Conservation (phyloP, 2,888 invertebrate species). For the Coenonympha glycerion region DNA sequence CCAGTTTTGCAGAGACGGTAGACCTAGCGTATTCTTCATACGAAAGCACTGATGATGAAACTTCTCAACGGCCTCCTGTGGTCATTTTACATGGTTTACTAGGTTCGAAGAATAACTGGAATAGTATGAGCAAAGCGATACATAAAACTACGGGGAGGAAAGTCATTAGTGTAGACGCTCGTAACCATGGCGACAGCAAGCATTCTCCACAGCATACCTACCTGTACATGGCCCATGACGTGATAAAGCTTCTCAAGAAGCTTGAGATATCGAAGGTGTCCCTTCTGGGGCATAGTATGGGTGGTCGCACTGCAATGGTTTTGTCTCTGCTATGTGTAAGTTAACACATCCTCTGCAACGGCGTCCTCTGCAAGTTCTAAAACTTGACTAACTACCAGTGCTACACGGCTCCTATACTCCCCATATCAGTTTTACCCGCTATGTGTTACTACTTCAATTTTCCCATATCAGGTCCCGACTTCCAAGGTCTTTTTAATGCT, state of each 20-base stretch:
- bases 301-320: conserved; percentile 93
- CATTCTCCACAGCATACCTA: conserved; percentile 86
- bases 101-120: conserved; percentile 96
- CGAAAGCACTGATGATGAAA: conserved; percentile 65
- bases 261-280: conserved; percentile 79
- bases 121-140: conserved; percentile 86
- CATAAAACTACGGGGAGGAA: conserved; percentile 80
- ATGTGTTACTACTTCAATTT: no score
- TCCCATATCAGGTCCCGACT: no score
- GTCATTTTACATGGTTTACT: conserved; percentile 93
- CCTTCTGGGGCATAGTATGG: conserved; percentile 95
- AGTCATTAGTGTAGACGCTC: conserved; percentile 90
- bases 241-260: conserved; percentile 78
- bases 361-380: no score
- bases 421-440: no score
- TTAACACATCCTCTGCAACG: no score
- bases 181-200: conserved; percentile 97
- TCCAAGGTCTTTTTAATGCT: no score
- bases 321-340: conserved; percentile 81
- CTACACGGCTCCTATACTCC: no score
- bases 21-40: conserved; percentile 81
- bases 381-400: no score
- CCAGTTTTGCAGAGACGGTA: conserved; percentile 69
- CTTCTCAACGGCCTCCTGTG: conserved; percentile 74
- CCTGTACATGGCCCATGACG: conserved; percentile 80